phyloP scores from a whole-genome alignment of 2,113 vertebrate genomes.

The Calcarius ornatus region DNA sequence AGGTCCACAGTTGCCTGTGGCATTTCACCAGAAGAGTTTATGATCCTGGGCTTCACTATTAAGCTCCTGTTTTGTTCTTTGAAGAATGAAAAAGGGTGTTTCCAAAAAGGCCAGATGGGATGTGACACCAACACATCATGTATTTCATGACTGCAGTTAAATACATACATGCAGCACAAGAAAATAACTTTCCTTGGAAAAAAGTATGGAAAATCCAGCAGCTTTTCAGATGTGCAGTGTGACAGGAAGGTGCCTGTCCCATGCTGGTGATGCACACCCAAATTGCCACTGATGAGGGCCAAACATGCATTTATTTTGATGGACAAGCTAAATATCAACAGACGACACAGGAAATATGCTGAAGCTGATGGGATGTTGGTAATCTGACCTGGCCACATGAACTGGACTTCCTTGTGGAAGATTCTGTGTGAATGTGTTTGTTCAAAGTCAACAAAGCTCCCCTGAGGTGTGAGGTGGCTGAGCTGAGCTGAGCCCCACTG shows the following conservation, averaged over 20 bases:
- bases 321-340: neutral
- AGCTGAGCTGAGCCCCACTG: neutral
- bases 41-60: neutral
- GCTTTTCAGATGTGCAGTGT: neutral
- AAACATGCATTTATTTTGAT: neutral
- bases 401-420: neutral
- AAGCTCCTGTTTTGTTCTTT: neutral
- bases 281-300: neutral
- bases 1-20: neutral
- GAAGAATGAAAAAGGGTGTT: neutral
- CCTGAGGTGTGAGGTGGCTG: neutral
- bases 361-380: neutral
- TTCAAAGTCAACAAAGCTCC: neutral
- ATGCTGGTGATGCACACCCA: neutral
- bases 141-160: neutral
- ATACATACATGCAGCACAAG: neutral
- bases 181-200: neutral
- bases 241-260: neutral
- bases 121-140: neutral
- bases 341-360: neutral
- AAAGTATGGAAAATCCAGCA: neutral
- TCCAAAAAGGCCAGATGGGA: neutral
- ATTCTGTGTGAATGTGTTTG: neutral
- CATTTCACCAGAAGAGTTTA: neutral
- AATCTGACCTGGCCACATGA: neutral